phyloP scores from a whole-genome alignment of 2,888 invertebrate genomes.

The Eugnorisma glareosa region DNA sequence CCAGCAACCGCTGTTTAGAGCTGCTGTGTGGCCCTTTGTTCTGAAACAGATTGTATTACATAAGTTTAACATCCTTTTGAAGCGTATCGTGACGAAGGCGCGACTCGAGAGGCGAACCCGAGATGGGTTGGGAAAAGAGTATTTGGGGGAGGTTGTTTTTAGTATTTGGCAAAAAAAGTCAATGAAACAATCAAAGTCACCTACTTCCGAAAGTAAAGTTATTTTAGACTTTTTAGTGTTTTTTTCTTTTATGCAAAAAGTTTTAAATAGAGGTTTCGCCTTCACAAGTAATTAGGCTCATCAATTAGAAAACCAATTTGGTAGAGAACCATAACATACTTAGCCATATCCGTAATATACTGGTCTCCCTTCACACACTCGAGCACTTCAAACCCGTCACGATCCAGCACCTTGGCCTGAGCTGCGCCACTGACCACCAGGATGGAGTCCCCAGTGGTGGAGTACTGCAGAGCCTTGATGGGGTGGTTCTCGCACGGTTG shows the following conservation, averaged over 20 bases:
- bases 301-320: not conserved
- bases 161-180: too few species aligned
- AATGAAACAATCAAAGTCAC: too few species aligned
- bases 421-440: constrained; percentile 97
- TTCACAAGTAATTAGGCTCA: not conserved
- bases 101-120: too few species aligned
- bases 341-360: constrained; percentile 98
- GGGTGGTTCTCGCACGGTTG: constrained; percentile 99
- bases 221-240: too few species aligned
- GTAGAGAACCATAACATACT: constrained; percentile 73
- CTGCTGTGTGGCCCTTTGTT: constrained; percentile 98
- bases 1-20: constrained; percentile 97
- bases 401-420: constrained; percentile 97
- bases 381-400: constrained; percentile 98
- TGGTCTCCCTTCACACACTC: constrained; percentile 99
- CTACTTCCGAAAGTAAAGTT: too few species aligned
- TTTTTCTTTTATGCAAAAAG: too few species aligned
- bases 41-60: constrained; percentile 68
- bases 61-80: not conserved
- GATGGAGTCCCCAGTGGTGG: constrained; percentile 97
- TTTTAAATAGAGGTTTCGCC: not conserved
- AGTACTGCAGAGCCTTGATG: constrained; percentile 97
- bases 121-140: not conserved
- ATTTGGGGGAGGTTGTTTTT: not conserved
- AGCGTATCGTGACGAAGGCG: not conserved